Evolutionary conservation across 2,797 vertebrate genomes (phyloP).

Genomic region (Eleutherodactylus coqui): DNA sequence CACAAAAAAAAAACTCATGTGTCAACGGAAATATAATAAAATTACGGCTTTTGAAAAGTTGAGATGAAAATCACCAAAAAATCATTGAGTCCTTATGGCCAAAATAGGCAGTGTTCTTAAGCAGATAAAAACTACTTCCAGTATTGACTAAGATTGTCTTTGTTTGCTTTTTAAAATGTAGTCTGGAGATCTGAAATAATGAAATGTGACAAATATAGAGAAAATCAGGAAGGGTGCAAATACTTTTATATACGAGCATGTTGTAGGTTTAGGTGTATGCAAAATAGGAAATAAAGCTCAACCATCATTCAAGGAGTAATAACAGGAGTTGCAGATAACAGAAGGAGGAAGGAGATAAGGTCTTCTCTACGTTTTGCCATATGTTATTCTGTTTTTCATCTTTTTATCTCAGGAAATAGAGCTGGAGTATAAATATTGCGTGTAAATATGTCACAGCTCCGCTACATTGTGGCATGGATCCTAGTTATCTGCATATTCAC

Average conservation of each 20-base stretch:
- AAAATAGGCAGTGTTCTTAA: too few relatives aligned
- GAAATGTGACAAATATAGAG: background rate
- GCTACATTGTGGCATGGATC: slow-evolving; percentile 18
- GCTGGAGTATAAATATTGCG: slow-evolving; percentile 48
- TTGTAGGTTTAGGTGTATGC: slow-evolving; percentile 6
- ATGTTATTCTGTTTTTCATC: slow-evolving; percentile 43
- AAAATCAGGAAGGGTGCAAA: background rate
- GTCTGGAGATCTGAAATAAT: too few relatives aligned
- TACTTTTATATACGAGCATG: background rate
- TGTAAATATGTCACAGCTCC: slow-evolving; percentile 49
- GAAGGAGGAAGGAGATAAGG: slow-evolving; percentile 35
- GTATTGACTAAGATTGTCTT: too few relatives aligned
- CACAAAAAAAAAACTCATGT: too few relatives aligned
- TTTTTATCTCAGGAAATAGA: slow-evolving; percentile 43
- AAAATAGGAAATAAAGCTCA: background rate
- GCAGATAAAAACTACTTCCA: too few relatives aligned
- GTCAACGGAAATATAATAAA: too few relatives aligned
- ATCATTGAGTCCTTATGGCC: too few relatives aligned
- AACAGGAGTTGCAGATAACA: background rate
- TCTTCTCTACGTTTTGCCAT: slow-evolving; percentile 44
- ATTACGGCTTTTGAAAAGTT: too few relatives aligned
- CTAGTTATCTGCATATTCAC: slow-evolving; percentile 8
- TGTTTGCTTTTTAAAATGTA: too few relatives aligned
- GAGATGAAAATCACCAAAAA: too few relatives aligned
- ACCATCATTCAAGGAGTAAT: slow-evolving; percentile 25